These are phyloP conservation scores for Sipha maydis DNA, from an alignment of 2,888 invertebrate species.

Conservation along the genomic window DNA sequence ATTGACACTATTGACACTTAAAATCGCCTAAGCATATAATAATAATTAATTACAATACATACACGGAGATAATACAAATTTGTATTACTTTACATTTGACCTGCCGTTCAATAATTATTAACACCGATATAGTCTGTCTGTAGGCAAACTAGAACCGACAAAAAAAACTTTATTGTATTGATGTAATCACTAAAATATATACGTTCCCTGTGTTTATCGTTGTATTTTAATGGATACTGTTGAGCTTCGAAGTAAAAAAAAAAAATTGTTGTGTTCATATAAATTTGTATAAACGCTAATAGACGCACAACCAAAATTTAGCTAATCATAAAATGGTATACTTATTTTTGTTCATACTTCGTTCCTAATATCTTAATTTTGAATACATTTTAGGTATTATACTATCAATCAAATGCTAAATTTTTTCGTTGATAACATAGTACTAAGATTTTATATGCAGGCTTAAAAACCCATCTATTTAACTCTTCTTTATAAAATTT, in stretches of 20 bases:
- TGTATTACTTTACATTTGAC: conserved; percentile 7
- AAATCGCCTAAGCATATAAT: conserved; percentile 5
- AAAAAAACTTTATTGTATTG: not conserved
- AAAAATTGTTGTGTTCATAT: not conserved
- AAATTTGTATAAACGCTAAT: not conserved
- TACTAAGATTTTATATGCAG: conserved; percentile 11
- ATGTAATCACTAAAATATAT: not conserved
- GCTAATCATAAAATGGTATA: not conserved
- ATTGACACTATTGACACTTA: conserved; percentile 28
- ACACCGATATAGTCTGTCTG: not conserved
- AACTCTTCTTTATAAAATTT: not conserved
- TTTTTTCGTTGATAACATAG: not conserved
- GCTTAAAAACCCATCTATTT: conserved; percentile 58
- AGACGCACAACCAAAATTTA: not conserved
- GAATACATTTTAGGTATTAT: conserved; percentile 15
- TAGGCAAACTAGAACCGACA: not conserved
- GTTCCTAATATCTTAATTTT: not conserved
- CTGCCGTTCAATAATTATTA: conserved; percentile 21
- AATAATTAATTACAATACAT: conserved; percentile 42
- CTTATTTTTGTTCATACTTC: not conserved
- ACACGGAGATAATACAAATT: not conserved
- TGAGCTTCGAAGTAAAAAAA: not conserved
- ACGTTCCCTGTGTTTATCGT: not conserved
- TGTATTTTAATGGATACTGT: not conserved
- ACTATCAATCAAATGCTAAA: conserved; percentile 5